Conservation (phyloP, 2,113 vertebrate species). For the Tichodroma muraria region DNA sequence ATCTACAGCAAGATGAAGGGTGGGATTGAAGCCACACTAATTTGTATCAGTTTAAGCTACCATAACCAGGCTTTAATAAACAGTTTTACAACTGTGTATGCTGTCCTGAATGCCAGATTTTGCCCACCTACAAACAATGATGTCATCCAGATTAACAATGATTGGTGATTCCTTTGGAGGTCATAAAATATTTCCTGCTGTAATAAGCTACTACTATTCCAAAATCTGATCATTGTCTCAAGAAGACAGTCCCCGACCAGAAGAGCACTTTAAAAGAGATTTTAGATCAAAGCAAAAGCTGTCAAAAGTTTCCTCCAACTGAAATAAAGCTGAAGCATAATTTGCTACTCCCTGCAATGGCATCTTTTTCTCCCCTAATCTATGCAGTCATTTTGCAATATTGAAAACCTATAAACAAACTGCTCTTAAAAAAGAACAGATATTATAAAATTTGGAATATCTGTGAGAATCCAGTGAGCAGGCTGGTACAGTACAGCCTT, state of each 20-base stretch:
- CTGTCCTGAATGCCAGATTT: not conserved
- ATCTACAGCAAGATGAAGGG: not conserved
- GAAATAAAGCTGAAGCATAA: not conserved
- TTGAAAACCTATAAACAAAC: not conserved
- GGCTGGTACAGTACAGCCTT: not conserved
- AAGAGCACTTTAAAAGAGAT: not conserved
- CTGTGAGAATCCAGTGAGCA: not conserved
- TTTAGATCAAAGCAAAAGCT: not conserved
- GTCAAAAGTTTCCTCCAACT: not conserved
- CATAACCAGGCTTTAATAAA: not conserved
- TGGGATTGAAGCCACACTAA: not conserved
- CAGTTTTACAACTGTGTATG: not conserved
- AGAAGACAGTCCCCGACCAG: not conserved
- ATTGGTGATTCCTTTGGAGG: not conserved
- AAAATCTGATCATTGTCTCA: not conserved
- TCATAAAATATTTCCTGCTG: not conserved
- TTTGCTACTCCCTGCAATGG: not conserved
- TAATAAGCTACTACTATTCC: not conserved
- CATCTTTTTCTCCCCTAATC: not conserved
- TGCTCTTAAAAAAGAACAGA: not conserved
- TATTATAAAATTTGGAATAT: not conserved
- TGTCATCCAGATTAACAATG: not conserved
- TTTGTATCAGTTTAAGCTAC: conserved; percentile 1
- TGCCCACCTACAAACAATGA: not conserved
- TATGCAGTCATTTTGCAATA: not conserved